Evolutionary conservation across 2,113 vertebrate genomes (phyloP).

Genomic region (Lutjanus erythropterus): DNA sequence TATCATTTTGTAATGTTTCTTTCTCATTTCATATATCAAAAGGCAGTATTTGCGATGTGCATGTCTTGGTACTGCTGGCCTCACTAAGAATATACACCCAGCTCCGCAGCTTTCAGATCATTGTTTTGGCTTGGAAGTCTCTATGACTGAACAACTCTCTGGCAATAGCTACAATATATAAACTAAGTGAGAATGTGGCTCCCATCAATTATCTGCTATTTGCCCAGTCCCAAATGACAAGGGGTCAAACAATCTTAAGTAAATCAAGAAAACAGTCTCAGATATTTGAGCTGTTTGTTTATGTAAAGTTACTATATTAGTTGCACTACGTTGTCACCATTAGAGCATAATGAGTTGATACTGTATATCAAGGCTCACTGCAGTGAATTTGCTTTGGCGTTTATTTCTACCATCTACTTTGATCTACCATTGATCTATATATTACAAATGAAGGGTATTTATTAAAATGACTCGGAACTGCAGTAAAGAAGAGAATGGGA

Average conservation of each 20-base stretch:
- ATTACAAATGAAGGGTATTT: neutral
- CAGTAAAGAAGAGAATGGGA: neutral
- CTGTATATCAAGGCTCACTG: neutral
- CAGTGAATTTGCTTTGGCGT: neutral
- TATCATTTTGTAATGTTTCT: constrained; percentile 9
- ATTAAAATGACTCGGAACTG: neutral
- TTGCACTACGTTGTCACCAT: neutral
- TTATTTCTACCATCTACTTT: neutral
- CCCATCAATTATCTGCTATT: neutral
- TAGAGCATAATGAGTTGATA: neutral
- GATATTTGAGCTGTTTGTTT: neutral
- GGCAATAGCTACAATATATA: neutral
- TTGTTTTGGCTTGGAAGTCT: constrained; percentile 5
- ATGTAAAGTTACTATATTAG: neutral
- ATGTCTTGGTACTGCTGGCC: neutral
- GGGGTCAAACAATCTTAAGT: neutral
- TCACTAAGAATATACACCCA: neutral
- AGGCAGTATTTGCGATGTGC: neutral
- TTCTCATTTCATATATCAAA: neutral
- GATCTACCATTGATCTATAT: neutral
- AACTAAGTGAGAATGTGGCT: neutral
- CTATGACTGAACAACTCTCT: neutral
- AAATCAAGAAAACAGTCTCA: neutral
- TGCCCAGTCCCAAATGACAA: constrained; percentile 2
- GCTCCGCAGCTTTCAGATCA: constrained; percentile 18